Evolutionary conservation across 2,797 vertebrate species (phyloP).

Genomic region (Uromys caudimaculatus): DNA sequence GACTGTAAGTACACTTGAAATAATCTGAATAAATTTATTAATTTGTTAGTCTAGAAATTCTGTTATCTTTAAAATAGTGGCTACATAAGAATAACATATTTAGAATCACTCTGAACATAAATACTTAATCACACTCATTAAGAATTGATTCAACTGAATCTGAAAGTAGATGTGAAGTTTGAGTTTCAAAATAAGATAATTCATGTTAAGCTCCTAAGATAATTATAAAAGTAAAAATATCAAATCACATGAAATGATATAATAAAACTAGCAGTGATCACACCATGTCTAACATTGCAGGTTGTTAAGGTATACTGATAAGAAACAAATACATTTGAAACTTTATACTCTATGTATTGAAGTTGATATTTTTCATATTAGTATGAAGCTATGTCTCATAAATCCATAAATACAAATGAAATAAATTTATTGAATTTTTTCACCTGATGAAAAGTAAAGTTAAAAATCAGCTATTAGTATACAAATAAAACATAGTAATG

Average conservation of each 20-base stretch:
- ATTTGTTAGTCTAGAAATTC: conserved; percentile 21
- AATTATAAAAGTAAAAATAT: background rate
- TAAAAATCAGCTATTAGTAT: background rate
- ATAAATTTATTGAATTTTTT: background rate
- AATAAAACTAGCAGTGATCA: conserved; percentile 12
- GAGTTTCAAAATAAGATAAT: background rate
- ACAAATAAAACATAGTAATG: background rate
- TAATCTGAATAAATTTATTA: background rate
- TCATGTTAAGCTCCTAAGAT: background rate
- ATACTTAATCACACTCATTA: background rate
- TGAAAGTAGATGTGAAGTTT: background rate
- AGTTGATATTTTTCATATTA: background rate
- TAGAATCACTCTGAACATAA: background rate
- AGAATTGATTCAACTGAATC: background rate
- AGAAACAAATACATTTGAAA: background rate
- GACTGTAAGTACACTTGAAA: conserved; percentile 30
- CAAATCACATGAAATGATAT: background rate
- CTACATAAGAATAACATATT: background rate
- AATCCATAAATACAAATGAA: background rate
- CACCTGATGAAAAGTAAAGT: background rate
- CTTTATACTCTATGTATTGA: background rate
- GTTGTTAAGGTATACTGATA: background rate
- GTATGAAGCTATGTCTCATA: background rate
- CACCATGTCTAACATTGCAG: background rate
- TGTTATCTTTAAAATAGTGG: background rate